These are phyloP conservation scores for Osmerus mordax DNA, from an alignment of 2,113 vertebrate genomes.

Conservation along the genomic window DNA sequence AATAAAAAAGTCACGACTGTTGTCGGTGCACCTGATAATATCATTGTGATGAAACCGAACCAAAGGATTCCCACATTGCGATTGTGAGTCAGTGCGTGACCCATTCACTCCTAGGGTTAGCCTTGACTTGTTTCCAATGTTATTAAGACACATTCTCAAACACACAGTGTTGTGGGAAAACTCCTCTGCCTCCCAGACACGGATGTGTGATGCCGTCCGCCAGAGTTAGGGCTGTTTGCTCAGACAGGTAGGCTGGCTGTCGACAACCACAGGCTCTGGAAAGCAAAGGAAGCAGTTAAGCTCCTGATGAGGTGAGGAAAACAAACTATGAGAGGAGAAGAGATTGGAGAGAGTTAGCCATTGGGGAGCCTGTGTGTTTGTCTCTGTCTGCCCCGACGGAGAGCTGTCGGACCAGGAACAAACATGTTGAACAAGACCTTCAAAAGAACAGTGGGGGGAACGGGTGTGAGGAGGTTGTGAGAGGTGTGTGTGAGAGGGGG, in stretches of 20 bases:
- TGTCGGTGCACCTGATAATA: too few species aligned
- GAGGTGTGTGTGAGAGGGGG: conserved; percentile 13
- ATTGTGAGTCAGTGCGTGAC: too few species aligned
- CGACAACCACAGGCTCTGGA: conserved; percentile 37
- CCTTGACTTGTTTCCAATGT: conserved; percentile 30
- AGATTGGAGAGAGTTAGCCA: conserved; percentile 38
- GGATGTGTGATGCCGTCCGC: conserved; percentile 46
- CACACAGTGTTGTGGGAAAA: conserved; percentile 29
- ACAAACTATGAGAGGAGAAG: conserved; percentile 56
- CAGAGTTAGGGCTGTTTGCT: conserved; percentile 40
- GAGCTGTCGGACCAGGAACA: conserved; percentile 68
- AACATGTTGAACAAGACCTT: conserved; percentile 69
- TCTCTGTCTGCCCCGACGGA: conserved; percentile 48
- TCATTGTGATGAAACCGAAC: too few species aligned
- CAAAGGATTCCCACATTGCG: too few species aligned
- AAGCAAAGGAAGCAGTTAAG: conserved; percentile 59
- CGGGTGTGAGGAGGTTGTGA: neutral
- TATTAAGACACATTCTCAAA: conserved; percentile 39
- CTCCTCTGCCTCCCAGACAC: conserved; percentile 39
- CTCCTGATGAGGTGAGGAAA: conserved; percentile 50
- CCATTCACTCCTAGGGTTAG: conserved; percentile 38
- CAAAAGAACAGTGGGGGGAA: conserved; percentile 46
- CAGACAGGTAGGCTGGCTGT: conserved; percentile 38
- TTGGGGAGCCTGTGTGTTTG: conserved; percentile 22
- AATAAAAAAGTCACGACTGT: too few species aligned